Base-by-base conservation (phyloP, 2,113 vertebrate species). In the Zosterops japonicus region DNA sequence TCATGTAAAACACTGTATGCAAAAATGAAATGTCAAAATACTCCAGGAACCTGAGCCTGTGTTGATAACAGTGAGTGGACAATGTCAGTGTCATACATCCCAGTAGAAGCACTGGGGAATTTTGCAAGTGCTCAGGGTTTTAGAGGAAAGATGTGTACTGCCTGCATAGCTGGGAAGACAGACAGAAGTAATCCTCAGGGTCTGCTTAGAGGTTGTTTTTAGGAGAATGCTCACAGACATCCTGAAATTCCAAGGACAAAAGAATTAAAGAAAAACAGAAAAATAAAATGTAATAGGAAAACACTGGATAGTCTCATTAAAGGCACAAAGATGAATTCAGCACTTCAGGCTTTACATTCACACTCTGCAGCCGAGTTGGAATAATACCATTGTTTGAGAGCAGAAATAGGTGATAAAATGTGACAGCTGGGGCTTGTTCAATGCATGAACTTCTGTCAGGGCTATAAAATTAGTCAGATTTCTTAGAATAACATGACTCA, bases 391-490 rank as follows among this genome's bases (percentile, higher is more conserved):
- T 89, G 14, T 57, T 85, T 82, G 52, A 82, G 65, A 72, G 57
- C 55, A 69, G 50, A 84, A 95, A 82, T 7, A 67, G 49, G 42
- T 93, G 84, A 79, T 70, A 84, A 84, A 94, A 92, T 50, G 42
- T 76, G 80, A 69, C 46, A 70, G 29, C 53, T 87, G 42, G 61
- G 36, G 8, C 64, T 89, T 81, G 29, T 85, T 92, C 56, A 2
- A 47, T 92, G 36, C 33, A 46, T 63, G 42, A 75, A 71, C 59
- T 88, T 68, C 68, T 81, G 52, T 70, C 68, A 67, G 47, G 76
- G 50, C 41, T 90, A 33, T 52, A 61, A 80, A 91, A 81, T 78
- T n/a, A 67, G 71, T 70, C 67, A 23, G 27, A 11, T 91, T 87
- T 50, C n/a, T 76, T n/a, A 67, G 46, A 90, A 79, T 28, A 85